phyloP scores from a whole-genome alignment of 2,113 vertebrate genomes.

The Dipodomys spectabilis region DNA sequence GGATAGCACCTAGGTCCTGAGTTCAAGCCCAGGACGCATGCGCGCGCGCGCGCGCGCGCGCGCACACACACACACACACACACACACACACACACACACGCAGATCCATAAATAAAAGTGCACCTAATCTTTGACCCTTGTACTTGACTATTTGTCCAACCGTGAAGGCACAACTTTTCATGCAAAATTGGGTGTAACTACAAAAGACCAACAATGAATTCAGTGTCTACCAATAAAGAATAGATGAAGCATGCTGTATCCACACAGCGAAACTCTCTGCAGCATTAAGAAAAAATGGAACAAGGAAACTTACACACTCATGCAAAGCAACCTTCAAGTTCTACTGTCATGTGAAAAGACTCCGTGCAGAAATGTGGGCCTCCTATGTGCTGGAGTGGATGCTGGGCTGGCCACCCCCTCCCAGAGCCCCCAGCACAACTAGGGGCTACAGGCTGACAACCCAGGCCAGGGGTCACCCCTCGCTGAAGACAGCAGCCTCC shows the following conservation, averaged over 20 bases:
- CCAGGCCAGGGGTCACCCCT: neutral
- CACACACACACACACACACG: too few relatives aligned
- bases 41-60: rapidly evolving
- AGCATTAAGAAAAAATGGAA: neutral
- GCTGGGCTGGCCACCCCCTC: neutral
- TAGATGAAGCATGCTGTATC: neutral
- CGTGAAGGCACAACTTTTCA: neutral
- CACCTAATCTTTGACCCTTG: neutral
- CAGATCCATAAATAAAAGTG: neutral
- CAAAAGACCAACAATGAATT: neutral
- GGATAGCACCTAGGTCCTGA: too few relatives aligned
- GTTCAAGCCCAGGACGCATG: too few relatives aligned
- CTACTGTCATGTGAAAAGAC: neutral
- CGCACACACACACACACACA: too few relatives aligned
- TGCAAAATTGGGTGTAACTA: neutral
- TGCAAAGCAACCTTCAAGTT: neutral
- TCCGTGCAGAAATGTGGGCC: neutral
- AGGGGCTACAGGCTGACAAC: neutral
- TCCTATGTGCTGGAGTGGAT: neutral
- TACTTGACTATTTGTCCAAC: neutral
- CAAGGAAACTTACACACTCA: neutral
- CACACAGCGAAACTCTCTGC: neutral
- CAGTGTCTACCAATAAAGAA: neutral
- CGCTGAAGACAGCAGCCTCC: neutral
- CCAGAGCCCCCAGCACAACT: neutral